Base-by-base conservation (phyloP, 2,797 vertebrate species). In the Emys orbicularis region DNA sequence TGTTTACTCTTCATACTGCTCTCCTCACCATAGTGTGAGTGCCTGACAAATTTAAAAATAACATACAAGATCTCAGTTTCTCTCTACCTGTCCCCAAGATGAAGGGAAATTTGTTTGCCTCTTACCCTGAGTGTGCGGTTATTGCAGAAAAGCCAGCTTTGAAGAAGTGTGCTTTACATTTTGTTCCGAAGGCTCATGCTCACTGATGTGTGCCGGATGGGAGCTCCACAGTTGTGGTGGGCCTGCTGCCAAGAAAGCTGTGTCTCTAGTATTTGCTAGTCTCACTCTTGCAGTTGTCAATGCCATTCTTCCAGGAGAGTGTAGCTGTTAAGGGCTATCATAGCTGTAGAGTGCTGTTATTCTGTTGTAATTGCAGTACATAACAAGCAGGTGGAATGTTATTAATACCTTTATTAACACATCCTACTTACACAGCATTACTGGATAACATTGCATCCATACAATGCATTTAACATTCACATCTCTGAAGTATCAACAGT, bases 201-300 rank as follows among this genome's bases (percentile, higher is more conserved):
- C 90, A 84, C 23, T 89, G 68, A 93, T 88, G 27, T 0, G 8
- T 88, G 31, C 90, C 52, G 87, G 83, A 85, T 2, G 87, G 77
- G 93, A 92, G 93, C 12, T 4, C 1, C 80, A 92, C 1, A 6
- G 25, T 29, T 1, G 15, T 50, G 6, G 15, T 50, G 5, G 93
- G 90, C 90, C 93, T 79, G 96, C 94, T 96, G 97, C 97, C 96
- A 91, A 92, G 29, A 52, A 47, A 91, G 93, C 96, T 49, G 52
- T 93, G 89, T 97, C 92, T 92, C 61, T 94, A 87, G 96, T 94
- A 31, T 13, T 95, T 53, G 90, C 94, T n/a, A 72, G 81, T 91
- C 88, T 47, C 72, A 0, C 11, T 74, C 31, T 86, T 2, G 89
- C 50, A 84, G 94, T 44, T 93, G 87, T 1, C 96, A 94, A 91